Evolutionary conservation across 2,888 invertebrate species (phyloP), one percentile per base, ranked within the genome.

Genomic region (Thera britannica): DNA sequence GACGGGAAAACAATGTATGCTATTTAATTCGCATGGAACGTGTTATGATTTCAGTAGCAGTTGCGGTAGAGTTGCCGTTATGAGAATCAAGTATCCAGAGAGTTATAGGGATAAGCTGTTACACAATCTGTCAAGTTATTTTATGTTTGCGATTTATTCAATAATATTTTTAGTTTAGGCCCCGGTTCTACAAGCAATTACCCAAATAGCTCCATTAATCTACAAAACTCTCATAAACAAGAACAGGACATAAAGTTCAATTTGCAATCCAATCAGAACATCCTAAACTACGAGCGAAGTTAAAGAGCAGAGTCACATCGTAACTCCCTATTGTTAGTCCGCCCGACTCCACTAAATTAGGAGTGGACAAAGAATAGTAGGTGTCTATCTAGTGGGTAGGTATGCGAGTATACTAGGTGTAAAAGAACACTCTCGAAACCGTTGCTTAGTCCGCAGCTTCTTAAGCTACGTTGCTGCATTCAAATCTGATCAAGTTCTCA

Each of bases 301-400:
- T 71, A 74, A 70, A 72, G 71, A 71, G 71, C 68, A 62, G 65
- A 75, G 71, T 75, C 67, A 72, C 67, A 71, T 66, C 69, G 63
- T 67, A 66, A 70, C 63, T 73, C 66, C 65, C 58, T 66, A 68
- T 71, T 71, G 68, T 66, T 65, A 68, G 70, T 71, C 79, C 70
- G 77, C 75, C 73, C 80, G 77, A 74, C 77, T 75, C 73, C 71
- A 77, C 77, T 76, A 84, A 90, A 89, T 85, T 83, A 88, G 82
- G 81, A 83, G 80, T 76, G 82, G 76, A 83, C 82, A 83, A 87
- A 88, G 85, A 88, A 87, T 78, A 79, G 80, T 81, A 59, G 55
- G 52, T 54, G 51, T 55, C 63, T 61, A 65, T 62, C 62, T 62
- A 58, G 65, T 62, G 62, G 68, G 44, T 36, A 59, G 67, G 34